Base-by-base conservation (phyloP, 2,888 invertebrate genomes). In the Ypsolopha sequella region DNA sequence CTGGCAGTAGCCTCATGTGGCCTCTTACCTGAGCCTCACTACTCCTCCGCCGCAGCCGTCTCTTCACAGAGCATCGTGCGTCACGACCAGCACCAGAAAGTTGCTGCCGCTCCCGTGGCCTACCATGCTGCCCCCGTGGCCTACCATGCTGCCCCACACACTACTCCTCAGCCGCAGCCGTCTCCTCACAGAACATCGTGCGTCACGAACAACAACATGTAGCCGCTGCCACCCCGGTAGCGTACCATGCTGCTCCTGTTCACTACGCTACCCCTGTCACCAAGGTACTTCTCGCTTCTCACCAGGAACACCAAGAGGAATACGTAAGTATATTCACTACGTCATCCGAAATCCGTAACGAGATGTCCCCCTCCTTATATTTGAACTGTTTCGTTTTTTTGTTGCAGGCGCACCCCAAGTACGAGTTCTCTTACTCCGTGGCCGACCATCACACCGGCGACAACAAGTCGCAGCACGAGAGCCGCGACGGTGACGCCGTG, bases 91-190 rank as follows among this genome's bases (percentile, higher is more conserved):
- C 53, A 14, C 54, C 46, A 61, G 11, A 59, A 58, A 9, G 34
- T 11, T 59, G 65, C 48, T 24, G 4, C 2, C 4, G 61, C 61
- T 24, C 61, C 63, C 6, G 60, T 65, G 13, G 60, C 64, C 50
- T 51, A 64, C 70, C 48, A 61, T n/a, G 60, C 66, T 48, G 61
- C 61, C 24, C 61, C 63, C 6, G 60, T 65, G 13, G 60, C 64
- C 50, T 51, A 64, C 70, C 48, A 61, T 14, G 59, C 63, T 49
- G 56, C 34, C 63, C 53, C 53, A 56, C 35, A 52, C 34, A 48
- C 52, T 7, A 52, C 11, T 36, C 55, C 7, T 56, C 60, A 6
- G 59, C 63, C 52, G 50, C 44, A 4, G 58, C 59, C 9, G 57
- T 48, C 48, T 48, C 50, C 50, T 44, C 41, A 11, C 49, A 48